Conservation (phyloP, 2,113 vertebrate species). For the Turnix velox region DNA sequence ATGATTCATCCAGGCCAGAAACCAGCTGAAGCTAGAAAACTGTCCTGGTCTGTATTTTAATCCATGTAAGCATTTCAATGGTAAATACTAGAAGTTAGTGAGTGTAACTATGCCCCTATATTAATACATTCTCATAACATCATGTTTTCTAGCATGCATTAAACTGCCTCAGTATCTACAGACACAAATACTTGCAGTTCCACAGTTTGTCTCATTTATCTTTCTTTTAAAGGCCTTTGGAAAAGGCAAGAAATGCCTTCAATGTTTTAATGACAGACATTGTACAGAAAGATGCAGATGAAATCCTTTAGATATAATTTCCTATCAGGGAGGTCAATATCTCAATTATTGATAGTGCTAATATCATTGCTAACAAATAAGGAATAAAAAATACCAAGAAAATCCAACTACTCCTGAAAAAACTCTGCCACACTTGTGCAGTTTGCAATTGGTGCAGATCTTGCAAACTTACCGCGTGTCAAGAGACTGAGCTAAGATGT, state of each 20-base stretch:
- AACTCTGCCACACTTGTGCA: rapidly evolving
- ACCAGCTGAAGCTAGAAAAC: neutral
- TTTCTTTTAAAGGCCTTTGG: neutral
- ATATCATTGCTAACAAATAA: neutral
- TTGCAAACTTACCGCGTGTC: slow-evolving; percentile 85
- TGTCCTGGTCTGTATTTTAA: neutral
- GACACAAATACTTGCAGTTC: neutral
- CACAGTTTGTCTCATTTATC: neutral
- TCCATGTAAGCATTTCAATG: neutral
- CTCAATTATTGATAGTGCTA: neutral
- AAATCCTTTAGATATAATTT: neutral
- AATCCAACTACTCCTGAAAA: neutral
- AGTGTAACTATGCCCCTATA: neutral
- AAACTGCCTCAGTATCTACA: neutral
- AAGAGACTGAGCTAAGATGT: slow-evolving; percentile 95
- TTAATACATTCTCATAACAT: neutral
- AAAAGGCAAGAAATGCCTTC: neutral
- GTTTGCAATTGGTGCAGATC: neutral
- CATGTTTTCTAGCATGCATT: neutral
- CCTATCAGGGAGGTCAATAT: neutral
- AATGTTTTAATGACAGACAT: neutral
- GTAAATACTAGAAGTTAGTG: neutral
- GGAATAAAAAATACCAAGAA: neutral
- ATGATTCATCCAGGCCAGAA: neutral
- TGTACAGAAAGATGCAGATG: neutral